Evolutionary conservation across 2,113 vertebrate genomes (phyloP).

Genomic region (Agapornis roseicollis): DNA sequence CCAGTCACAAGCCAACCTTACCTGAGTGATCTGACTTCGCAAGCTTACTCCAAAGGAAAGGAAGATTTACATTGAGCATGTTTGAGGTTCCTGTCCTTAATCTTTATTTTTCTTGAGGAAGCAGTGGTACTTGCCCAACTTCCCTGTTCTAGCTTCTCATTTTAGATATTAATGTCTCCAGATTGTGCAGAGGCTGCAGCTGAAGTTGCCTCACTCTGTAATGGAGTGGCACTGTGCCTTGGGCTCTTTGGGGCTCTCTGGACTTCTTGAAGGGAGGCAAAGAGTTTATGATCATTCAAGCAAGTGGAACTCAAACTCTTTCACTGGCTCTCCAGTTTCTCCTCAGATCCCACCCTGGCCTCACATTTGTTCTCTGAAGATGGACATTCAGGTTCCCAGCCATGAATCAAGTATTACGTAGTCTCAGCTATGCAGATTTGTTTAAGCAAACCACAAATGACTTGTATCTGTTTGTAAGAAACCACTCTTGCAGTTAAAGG

Average conservation of each 20-base stretch:
- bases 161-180: background rate
- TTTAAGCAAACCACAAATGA: constrained; percentile 8
- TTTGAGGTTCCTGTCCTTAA: background rate
- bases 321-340: background rate
- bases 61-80: background rate
- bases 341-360: background rate
- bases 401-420: background rate
- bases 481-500: constrained; percentile 3
- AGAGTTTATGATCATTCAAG: background rate
- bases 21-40: background rate
- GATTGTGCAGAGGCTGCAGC: background rate
- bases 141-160: background rate
- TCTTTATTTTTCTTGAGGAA: background rate
- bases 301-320: background rate
- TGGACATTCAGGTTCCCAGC: background rate
- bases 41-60: background rate
- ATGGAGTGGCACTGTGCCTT: background rate
- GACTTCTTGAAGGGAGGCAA: background rate
- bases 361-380: background rate
- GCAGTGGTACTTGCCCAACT: background rate
- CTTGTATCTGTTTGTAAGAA: constrained; percentile 6
- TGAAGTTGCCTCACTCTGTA: background rate
- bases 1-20: background rate
- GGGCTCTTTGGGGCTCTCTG: background rate
- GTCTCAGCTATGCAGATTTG: background rate